These are phyloP conservation scores for Brassicogethes aeneus DNA, from an alignment of 2,888 invertebrate genomes.

Conservation along the genomic window DNA sequence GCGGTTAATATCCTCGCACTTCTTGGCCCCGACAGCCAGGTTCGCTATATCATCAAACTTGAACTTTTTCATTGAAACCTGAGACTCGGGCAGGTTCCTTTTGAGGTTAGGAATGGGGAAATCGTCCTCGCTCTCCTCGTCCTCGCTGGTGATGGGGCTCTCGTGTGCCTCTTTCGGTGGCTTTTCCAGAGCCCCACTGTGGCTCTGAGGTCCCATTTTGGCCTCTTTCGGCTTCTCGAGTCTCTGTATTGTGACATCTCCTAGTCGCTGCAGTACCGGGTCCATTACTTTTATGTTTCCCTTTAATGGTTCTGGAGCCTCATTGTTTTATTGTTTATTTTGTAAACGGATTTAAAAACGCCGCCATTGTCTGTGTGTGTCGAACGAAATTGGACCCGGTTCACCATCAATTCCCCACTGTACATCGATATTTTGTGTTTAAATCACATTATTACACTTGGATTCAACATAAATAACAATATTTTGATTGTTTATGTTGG, in stretches of 20 bases:
- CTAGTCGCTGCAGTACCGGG: conserved; percentile 48
- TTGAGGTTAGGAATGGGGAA: conserved; percentile 17
- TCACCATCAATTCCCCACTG: no score
- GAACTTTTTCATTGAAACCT: conserved; percentile 26
- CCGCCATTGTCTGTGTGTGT: no score
- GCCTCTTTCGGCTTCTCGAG: conserved; percentile 35
- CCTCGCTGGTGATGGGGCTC: conserved; percentile 18
- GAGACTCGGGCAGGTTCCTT: conserved; percentile 21
- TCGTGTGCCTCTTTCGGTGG: conserved; percentile 21
- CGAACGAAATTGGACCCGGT: conserved; percentile 23
- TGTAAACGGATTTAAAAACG: conserved; percentile 30
- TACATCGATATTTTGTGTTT: no score
- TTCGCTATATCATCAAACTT: conserved; percentile 23
- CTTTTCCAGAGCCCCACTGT: conserved; percentile 18
- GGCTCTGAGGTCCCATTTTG: conserved; percentile 22
- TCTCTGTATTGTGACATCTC: conserved; percentile 52
- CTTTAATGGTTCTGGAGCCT: conserved; percentile 1
- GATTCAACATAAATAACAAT: no score
- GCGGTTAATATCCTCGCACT: conserved; percentile 18
- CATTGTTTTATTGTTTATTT: conserved; percentile 23
- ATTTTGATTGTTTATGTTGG: no score
- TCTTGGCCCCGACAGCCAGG: conserved; percentile 17
- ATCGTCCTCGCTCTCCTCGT: conserved; percentile 26
- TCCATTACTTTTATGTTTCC: conserved; percentile 38
- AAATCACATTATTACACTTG: no score